Conservation (phyloP, 2,797 vertebrate species). For the Cryptoblepharus egeriae region DNA sequence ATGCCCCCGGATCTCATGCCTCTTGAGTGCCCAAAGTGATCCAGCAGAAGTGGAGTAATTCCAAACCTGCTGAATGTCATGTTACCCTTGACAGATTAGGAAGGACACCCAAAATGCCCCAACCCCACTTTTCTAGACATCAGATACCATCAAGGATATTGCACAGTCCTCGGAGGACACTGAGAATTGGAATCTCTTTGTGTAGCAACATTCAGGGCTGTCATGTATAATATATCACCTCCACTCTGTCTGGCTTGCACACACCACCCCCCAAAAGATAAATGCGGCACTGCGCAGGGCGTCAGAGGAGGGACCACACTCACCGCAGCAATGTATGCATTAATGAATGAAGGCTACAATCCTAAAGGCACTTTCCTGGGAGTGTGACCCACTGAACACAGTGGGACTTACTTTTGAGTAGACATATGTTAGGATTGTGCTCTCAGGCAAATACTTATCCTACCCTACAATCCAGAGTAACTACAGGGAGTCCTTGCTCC, state of each 20-base stretch:
- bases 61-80: slow-evolving; percentile 19
- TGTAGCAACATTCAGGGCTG: slow-evolving; percentile 56
- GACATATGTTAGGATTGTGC: no score
- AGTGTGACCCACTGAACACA: no score
- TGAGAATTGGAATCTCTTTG: slow-evolving; percentile 57
- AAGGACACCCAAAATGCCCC: slow-evolving; percentile 52
- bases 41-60: slow-evolving; percentile 3
- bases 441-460: no score
- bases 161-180: slow-evolving; percentile 53
- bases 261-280: slow-evolving; percentile 61
- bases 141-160: slow-evolving; percentile 59
- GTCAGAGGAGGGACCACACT: no score
- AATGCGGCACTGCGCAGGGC: slow-evolving; percentile 52
- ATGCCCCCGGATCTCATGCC: background rate
- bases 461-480: no score
- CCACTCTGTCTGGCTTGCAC: slow-evolving; percentile 43
- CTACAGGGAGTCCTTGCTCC: no score
- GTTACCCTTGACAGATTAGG: slow-evolving; percentile 54
- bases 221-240: slow-evolving; percentile 64
- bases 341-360: no score
- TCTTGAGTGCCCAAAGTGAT: slow-evolving; percentile 34
- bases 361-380: no score
- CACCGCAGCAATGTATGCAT: no score
- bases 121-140: slow-evolving; percentile 40
- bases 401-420: no score